These are phyloP conservation scores for Pseudochirops cupreus DNA, from an alignment of 2,797 vertebrate species.

Conservation along the genomic window DNA sequence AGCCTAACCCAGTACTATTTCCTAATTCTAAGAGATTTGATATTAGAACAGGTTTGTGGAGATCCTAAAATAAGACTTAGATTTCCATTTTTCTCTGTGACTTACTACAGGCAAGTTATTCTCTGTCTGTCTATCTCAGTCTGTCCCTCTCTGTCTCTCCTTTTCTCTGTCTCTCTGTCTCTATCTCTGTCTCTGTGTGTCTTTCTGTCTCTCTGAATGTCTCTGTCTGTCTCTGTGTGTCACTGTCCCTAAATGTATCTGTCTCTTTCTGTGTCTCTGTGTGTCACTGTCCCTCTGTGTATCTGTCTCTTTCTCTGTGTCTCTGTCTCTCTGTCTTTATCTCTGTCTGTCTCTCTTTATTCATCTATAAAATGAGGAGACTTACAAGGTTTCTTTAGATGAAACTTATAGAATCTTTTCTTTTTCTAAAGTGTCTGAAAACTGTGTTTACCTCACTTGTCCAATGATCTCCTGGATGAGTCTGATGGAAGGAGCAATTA, in stretches of 20 bases:
- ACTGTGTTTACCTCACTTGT: neutral
- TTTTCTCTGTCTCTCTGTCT: neutral
- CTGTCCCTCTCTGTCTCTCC: too few relatives aligned
- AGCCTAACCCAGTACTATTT: neutral
- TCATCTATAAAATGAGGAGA: neutral
- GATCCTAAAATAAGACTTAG: neutral
- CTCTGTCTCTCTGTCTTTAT: neutral
- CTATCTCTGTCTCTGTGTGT: neutral
- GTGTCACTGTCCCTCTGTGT: neutral
- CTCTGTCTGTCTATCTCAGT: neutral
- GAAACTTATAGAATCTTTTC: neutral
- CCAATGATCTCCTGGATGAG: neutral
- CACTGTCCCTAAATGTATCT: neutral
- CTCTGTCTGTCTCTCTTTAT: neutral
- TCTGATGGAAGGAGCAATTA: neutral
- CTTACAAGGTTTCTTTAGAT: neutral
- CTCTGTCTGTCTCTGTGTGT: too few relatives aligned
- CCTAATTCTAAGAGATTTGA: neutral
- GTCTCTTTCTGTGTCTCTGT: neutral
- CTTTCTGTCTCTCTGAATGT: neutral
- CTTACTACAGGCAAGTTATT: neutral
- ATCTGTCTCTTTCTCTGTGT: neutral
- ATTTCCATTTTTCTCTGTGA: neutral
- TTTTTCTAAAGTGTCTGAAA: neutral
- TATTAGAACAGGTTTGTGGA: neutral